Conservation (phyloP, 1,140 invertebrate genomes). For the Dryas iulia region DNA sequence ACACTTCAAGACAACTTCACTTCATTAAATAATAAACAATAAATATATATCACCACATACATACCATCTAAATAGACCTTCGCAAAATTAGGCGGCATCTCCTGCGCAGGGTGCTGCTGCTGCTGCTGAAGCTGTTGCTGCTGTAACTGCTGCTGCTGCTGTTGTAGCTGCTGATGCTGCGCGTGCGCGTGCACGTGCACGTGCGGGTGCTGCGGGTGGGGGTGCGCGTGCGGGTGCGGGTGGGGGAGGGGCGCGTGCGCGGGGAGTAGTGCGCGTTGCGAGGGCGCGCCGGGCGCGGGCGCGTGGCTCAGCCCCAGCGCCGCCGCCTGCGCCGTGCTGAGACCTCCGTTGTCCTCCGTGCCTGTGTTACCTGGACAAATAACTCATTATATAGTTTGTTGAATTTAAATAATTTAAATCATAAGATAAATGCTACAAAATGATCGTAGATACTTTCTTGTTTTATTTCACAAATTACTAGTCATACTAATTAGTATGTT, state of each 20-base stretch:
- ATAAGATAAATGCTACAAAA: too few relatives aligned
- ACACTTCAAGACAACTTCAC: too few relatives aligned
- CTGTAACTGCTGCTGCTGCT: constrained; percentile 33
- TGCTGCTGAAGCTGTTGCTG: constrained; percentile 35
- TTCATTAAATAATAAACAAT: too few relatives aligned
- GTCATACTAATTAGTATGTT: too few relatives aligned
- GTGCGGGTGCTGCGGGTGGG: background rate
- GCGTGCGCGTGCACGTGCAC: constrained; percentile 22
- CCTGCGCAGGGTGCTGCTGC: constrained; percentile 46
- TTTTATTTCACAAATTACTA: too few relatives aligned
- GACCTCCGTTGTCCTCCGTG: constrained; percentile 58
- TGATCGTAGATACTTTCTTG: too few relatives aligned
- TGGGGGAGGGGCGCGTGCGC: constrained; percentile 30
- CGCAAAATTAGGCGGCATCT: constrained; percentile 55
- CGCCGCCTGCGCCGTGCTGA: constrained; percentile 67
- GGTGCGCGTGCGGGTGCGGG: constrained; percentile 33
- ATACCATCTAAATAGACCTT: constrained; percentile 59
- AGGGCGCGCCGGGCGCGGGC: constrained; percentile 64
- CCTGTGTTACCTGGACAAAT: constrained; percentile 52
- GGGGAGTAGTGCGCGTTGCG: constrained; percentile 33
- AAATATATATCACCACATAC: background rate
- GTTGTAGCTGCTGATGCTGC: constrained; percentile 38
- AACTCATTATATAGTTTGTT: background rate
- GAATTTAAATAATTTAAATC: too few relatives aligned
- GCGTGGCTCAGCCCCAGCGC: constrained; percentile 63